Percentiles rank a stretch among this genome's conserved stretches.
phyloP scores from a whole-genome alignment of 1,140 invertebrate genomes.

The Panulirus ornatus region DNA sequence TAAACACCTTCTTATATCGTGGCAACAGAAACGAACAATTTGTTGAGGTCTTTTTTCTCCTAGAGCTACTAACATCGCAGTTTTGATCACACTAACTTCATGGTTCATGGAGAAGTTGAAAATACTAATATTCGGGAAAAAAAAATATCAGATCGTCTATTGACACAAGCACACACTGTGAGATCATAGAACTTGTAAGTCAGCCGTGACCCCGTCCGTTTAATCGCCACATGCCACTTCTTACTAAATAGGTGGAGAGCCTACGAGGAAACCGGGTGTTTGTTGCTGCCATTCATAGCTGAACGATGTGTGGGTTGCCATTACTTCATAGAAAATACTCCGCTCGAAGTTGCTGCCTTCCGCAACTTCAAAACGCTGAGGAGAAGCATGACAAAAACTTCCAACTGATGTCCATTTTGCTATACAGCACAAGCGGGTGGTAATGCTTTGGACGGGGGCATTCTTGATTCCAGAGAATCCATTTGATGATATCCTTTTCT shows the following conservation, averaged over 20 bases:
- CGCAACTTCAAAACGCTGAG: neutral
- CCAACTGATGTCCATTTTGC: neutral
- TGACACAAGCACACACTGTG: constrained; percentile 66
- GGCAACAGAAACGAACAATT: constrained; percentile 44
- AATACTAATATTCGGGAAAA: constrained; percentile 36
- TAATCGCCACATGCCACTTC: neutral
- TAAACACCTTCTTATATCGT: constrained; percentile 20
- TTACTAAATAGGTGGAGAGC: neutral
- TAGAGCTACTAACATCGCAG: constrained; percentile 41
- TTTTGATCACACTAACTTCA: constrained; percentile 58
- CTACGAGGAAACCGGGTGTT: neutral
- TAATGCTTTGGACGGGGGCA: constrained; percentile 4
- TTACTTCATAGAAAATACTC: neutral
- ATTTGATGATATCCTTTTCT: neutral
- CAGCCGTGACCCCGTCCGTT: constrained; percentile 23
- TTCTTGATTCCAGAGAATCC: neutral
- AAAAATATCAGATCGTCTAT: constrained; percentile 61
- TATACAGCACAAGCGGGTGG: neutral
- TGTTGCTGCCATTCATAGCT: neutral
- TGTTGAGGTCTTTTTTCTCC: constrained; percentile 44
- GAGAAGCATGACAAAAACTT: neutral
- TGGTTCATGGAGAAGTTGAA: constrained; percentile 29
- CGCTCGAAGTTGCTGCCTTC: neutral
- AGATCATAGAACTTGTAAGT: constrained; percentile 65
- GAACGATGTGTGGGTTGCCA: neutral